phyloP scores from a whole-genome alignment of 1,140 invertebrate genomes.

The Drosophila jambulina region DNA sequence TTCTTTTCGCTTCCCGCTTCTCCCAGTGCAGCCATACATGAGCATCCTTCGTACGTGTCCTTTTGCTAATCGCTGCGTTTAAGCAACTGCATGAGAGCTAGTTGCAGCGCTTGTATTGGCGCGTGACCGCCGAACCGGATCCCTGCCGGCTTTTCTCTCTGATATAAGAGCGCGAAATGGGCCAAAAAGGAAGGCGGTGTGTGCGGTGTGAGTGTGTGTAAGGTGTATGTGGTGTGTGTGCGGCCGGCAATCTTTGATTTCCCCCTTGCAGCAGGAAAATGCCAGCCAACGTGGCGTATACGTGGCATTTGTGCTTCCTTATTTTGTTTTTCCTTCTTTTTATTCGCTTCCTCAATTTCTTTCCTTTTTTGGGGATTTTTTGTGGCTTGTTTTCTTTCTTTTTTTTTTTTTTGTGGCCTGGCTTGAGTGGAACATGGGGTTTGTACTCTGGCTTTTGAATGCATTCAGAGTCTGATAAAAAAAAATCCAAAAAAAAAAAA shows the following conservation, averaged over 20 bases:
- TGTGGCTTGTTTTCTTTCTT: not conserved
- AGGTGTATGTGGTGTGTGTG: not conserved
- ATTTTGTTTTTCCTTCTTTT: not conserved
- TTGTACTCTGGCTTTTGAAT: slow-evolving; percentile 13
- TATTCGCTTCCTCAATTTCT: not conserved
- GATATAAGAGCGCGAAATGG: slow-evolving; percentile 12
- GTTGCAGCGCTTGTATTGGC: slow-evolving; percentile 57
- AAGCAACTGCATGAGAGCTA: slow-evolving; percentile 47
- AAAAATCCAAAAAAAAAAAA: slow-evolving; percentile 1
- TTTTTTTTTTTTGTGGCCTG: not conserved
- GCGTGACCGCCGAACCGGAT: slow-evolving; percentile 51
- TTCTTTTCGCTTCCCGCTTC: not conserved
- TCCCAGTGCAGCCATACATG: slow-evolving; percentile 1
- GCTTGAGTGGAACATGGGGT: slow-evolving; percentile 7
- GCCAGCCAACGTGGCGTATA: slow-evolving; percentile 32
- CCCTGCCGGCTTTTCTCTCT: slow-evolving; percentile 32
- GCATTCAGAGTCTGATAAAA: not conserved
- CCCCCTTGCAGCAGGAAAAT: slow-evolving; percentile 10
- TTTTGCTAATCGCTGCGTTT: slow-evolving; percentile 72
- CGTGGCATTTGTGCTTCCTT: slow-evolving; percentile 25
- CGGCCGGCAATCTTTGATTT: slow-evolving; percentile 57
- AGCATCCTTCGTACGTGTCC: slow-evolving; percentile 64
- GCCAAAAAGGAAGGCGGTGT: slow-evolving; percentile 1
- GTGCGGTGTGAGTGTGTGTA: not conserved
- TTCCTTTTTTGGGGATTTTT: not conserved